Base-by-base conservation (phyloP, 2,888 invertebrate genomes). In the Pandemis cinnamomeana region DNA sequence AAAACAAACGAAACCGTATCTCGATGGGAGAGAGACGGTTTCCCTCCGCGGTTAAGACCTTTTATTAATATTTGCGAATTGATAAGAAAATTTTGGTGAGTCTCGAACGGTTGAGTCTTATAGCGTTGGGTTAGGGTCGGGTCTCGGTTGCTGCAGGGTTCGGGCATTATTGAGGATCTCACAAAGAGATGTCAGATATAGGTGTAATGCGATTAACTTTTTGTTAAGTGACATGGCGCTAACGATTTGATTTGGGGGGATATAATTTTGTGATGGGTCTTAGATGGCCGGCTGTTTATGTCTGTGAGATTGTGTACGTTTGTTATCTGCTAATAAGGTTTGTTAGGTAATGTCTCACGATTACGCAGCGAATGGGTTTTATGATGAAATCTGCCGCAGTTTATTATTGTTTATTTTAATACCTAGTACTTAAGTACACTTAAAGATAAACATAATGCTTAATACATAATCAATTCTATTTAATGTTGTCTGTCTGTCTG, bases 171-270 rank as follows among this genome's bases (percentile, higher is more conserved):
- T 80, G 76, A 77, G 81, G 77, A 84, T 84, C 87, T 86, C 86
- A 90, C 91, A 92, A 91, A 91, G 89, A 91, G 91, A 92, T 91
- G 81, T 78, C 75, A 86, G 91, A 91, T 91, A 91, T 83, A 84
- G 86, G 85, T 87, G 86, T 91, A 90, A 92, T 90, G 87, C 91
- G 92, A 92, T 93, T 92, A 92, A 91, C 89, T 89, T 78, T 77
- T 83, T 80, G 89, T 84, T 89, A 91, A 92, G 90, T 91, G 92
- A 91, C 91, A 87, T 85, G 86, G 84, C 85, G 90, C 90, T 91
- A 92, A 92, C 91, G 92, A 91, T 88, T 87, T 83, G 86, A 89
- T 89, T 89, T 87, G 82, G 83, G 71, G 71, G 63, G 68, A 71
- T 71, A 58, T 68, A 42, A 60, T 85, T 84, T 81, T 78, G 78